These are phyloP conservation scores for Dinothrombium tinctorium DNA, from an alignment of 1,140 invertebrate species.

Conservation along the genomic window DNA sequence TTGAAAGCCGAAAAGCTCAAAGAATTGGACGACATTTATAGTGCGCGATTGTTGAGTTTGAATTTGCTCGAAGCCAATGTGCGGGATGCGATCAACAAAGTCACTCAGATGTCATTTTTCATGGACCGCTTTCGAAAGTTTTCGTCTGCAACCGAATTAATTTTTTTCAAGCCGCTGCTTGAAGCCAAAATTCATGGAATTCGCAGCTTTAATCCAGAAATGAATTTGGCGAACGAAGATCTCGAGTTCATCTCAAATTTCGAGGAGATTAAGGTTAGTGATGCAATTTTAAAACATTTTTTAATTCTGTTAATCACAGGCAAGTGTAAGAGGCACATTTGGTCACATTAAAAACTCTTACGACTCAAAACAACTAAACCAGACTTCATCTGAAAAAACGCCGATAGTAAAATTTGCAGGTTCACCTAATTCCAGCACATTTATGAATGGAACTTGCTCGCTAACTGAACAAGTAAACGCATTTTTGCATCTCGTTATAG, in stretches of 20 bases:
- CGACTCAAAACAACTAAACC: too few species aligned
- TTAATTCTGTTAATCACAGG: slow-evolving; percentile 54
- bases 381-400: slow-evolving; percentile 45
- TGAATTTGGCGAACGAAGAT: slow-evolving; percentile 44
- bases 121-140: slow-evolving; percentile 69
- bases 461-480: slow-evolving; percentile 18
- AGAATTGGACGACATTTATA: slow-evolving; percentile 77
- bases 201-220: slow-evolving; percentile 58
- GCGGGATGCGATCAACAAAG: slow-evolving; percentile 77
- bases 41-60: slow-evolving; percentile 62
- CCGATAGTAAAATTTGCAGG: slow-evolving; percentile 40
- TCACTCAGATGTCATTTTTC: slow-evolving; percentile 76
- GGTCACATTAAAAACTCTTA: slow-evolving; percentile 62
- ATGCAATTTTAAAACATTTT: too few species aligned
- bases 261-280: too few species aligned
- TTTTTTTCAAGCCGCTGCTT: slow-evolving; percentile 79
- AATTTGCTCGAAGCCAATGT: slow-evolving; percentile 67
- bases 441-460: slow-evolving; percentile 33
- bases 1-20: slow-evolving; percentile 74
- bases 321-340: slow-evolving; percentile 77
- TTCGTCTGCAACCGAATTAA: slow-evolving; percentile 71
- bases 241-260: slow-evolving; percentile 90
- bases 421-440: slow-evolving; percentile 26
- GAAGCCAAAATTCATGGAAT: slow-evolving; percentile 68
- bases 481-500: slow-evolving; percentile 21